phyloP scores from a whole-genome alignment of 2,113 vertebrate genomes.

The Typhlomys cinereus region DNA sequence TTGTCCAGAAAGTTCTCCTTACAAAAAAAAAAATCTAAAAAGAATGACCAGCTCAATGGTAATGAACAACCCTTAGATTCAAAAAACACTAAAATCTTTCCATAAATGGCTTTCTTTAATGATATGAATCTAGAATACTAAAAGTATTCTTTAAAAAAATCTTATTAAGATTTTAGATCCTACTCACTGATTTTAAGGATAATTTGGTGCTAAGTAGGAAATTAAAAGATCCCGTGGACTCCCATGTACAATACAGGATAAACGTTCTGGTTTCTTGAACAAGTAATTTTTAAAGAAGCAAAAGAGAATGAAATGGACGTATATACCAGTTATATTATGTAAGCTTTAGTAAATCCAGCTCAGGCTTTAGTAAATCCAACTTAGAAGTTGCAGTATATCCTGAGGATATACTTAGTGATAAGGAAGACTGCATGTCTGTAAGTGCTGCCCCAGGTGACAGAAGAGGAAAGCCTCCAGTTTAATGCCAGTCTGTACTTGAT shows the following conservation, averaged over 20 bases:
- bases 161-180: not conserved
- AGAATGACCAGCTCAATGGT: too few species aligned
- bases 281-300: not conserved
- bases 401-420: not conserved
- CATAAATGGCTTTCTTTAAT: not conserved
- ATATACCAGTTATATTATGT: not conserved
- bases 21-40: not conserved
- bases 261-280: not conserved
- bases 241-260: not conserved
- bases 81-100: not conserved
- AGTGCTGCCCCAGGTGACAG: not conserved
- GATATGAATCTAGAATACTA: not conserved
- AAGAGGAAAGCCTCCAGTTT: not conserved
- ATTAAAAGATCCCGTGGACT: not conserved
- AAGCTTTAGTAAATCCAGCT: not conserved
- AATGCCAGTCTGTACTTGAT: not conserved
- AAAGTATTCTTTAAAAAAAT: not conserved
- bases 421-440: not conserved
- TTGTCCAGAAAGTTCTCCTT: not conserved
- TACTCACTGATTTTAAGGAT: slow-evolving; percentile 2
- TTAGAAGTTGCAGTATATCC: not conserved
- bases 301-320: not conserved
- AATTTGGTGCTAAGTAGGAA: not conserved
- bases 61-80: not conserved
- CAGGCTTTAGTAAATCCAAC: not conserved